phyloP scores from a whole-genome alignment of 1,140 invertebrate species.

The Drosophila bipectinata region DNA sequence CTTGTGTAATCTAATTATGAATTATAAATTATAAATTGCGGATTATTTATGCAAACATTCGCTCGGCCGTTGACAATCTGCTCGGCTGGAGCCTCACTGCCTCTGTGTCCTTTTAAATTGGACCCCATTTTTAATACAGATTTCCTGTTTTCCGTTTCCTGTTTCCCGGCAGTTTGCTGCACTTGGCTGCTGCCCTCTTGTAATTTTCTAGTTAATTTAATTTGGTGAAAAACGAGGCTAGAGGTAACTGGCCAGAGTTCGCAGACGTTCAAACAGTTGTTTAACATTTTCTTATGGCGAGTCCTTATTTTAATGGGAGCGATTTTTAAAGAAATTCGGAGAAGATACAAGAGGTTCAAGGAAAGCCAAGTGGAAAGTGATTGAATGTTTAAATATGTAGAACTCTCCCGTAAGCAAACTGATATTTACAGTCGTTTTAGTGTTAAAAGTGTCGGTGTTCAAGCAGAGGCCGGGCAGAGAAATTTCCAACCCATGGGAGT shows the following conservation, averaged over 20 bases:
- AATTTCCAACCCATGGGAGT: no score
- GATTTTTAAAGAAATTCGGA: no score
- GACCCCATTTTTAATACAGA: slow-evolving; percentile 56
- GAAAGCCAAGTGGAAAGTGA: no score
- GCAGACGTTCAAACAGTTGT: slow-evolving; percentile 26
- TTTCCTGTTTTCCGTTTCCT: slow-evolving; percentile 10
- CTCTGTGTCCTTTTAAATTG: slow-evolving; percentile 41
- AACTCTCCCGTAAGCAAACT: no score
- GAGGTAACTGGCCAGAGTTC: slow-evolving; percentile 18
- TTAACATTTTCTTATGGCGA: neutral
- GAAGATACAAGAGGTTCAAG: neutral
- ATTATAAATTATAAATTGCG: slow-evolving; percentile 50
- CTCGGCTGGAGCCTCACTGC: slow-evolving; percentile 2
- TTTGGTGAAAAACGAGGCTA: slow-evolving; percentile 15
- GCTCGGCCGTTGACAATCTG: slow-evolving; percentile 17
- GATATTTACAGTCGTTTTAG: no score
- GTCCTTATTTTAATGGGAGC: neutral
- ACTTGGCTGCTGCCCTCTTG: slow-evolving; percentile 8
- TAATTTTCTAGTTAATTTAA: slow-evolving; percentile 59
- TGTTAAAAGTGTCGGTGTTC: no score
- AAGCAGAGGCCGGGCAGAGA: no score
- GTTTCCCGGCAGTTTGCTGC: slow-evolving; percentile 8
- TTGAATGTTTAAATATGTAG: no score
- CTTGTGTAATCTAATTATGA: slow-evolving; percentile 77
- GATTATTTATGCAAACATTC: slow-evolving; percentile 76